Percentiles rank a stretch among this genome's conserved stretches.
These are phyloP conservation scores for Macrosiphum euphorbiae DNA, from an alignment of 2,888 invertebrate species.

Conservation along the genomic window DNA sequence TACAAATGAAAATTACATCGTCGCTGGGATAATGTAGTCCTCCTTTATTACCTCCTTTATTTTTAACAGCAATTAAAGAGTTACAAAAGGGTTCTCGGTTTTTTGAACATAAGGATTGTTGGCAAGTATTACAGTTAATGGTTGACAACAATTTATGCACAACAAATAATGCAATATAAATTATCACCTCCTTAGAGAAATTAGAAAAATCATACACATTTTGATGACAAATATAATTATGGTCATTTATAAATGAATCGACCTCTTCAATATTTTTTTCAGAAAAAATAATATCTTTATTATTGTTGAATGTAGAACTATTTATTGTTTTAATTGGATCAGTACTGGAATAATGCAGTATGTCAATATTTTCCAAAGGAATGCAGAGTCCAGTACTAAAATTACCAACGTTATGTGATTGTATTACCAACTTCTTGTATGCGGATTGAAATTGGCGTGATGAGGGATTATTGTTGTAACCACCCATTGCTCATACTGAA, in stretches of 20 bases:
- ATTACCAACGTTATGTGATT: too few species aligned
- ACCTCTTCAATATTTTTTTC: background rate
- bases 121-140: background rate
- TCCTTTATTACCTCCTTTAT: background rate
- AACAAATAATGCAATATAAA: conserved; percentile 11
- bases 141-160: background rate
- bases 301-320: too few species aligned
- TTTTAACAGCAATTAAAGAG: conserved; percentile 15
- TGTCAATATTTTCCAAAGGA: too few species aligned
- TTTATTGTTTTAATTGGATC: too few species aligned
- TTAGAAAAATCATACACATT: background rate
- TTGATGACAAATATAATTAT: conserved; percentile 10
- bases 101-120: background rate
- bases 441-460: too few species aligned
- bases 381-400: too few species aligned
- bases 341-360: too few species aligned
- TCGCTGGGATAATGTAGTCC: background rate
- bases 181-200: background rate
- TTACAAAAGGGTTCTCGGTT: background rate
- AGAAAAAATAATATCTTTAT: too few species aligned
- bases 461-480: too few species aligned
- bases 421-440: too few species aligned
- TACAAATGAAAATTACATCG: background rate
- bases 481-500: too few species aligned
- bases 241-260: background rate